These are phyloP conservation scores for Tenrec ecaudatus DNA, from an alignment of 2,113 vertebrate genomes.

Conservation along the genomic window DNA sequence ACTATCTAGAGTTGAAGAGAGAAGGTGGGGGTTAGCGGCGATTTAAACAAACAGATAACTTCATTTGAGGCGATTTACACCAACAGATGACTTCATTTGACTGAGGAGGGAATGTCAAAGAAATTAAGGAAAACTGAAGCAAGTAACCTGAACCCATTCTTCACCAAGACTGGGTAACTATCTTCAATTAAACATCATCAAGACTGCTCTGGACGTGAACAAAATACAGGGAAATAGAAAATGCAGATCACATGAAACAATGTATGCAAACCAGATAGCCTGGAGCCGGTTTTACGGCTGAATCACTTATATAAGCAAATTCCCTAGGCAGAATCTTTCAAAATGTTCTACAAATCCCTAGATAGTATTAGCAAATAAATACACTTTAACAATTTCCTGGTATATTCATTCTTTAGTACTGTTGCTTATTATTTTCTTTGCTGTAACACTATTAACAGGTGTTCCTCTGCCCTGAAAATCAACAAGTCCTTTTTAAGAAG, in stretches of 20 bases:
- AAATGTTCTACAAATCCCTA: neutral
- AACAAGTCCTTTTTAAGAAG: neutral
- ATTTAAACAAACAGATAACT: constrained; percentile 19
- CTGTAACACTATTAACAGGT: neutral
- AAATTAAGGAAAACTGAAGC: neutral
- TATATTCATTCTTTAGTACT: neutral
- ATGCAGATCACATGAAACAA: neutral
- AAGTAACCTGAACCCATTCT: neutral
- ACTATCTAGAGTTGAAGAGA: neutral
- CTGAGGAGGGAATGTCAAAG: neutral
- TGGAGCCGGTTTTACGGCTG: neutral
- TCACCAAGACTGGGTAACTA: neutral
- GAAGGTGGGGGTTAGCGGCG: neutral
- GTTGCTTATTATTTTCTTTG: neutral
- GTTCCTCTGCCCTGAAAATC: neutral
- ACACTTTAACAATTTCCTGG: neutral
- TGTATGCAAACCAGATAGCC: neutral
- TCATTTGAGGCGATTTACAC: neutral
- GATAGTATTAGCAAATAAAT: neutral
- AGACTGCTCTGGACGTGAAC: neutral
- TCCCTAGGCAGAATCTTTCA: neutral
- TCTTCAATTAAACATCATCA: neutral
- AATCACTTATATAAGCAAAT: neutral
- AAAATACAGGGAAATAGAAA: neutral
- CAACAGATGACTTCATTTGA: neutral